These are phyloP conservation scores for Cephalotes varians DNA, from an alignment of 2,888 invertebrate genomes.

Conservation along the genomic window DNA sequence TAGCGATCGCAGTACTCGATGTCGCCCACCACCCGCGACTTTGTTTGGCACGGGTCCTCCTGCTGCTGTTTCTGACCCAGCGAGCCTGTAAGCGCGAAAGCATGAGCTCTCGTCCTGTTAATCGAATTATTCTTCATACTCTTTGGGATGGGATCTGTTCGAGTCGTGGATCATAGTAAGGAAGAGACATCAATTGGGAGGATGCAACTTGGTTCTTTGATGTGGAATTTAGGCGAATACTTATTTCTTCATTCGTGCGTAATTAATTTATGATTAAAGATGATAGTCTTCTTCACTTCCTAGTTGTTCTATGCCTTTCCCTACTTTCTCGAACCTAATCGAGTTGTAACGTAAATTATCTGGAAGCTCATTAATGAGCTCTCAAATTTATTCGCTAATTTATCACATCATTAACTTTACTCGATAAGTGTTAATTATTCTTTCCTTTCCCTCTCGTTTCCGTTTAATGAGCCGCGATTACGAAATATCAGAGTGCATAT, in stretches of 20 bases:
- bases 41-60: conserved; percentile 94
- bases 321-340: conserved; percentile 28
- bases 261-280: background rate
- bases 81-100: conserved; percentile 71
- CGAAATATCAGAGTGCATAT: conserved; percentile 3
- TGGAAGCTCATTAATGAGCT: conserved; percentile 7
- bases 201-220: background rate
- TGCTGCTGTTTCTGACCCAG: conserved; percentile 84
- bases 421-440: conserved; percentile 18
- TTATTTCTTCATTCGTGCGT: background rate
- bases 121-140: background rate
- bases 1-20: conserved; percentile 93
- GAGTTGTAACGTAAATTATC: conserved; percentile 11
- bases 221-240: background rate
- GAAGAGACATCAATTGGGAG: background rate
- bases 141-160: background rate
- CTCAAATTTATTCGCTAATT: conserved; percentile 29
- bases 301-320: background rate
- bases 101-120: background rate
- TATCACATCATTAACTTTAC: conserved; percentile 28
- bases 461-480: conserved; percentile 14
- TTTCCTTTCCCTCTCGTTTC: conserved; percentile 14
- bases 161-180: background rate
- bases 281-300: background rate
- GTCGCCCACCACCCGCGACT: conserved; percentile 91